Evolutionary conservation across 1,140 invertebrate genomes (phyloP).

Genomic region (Panagrolaimus sp.): DNA sequence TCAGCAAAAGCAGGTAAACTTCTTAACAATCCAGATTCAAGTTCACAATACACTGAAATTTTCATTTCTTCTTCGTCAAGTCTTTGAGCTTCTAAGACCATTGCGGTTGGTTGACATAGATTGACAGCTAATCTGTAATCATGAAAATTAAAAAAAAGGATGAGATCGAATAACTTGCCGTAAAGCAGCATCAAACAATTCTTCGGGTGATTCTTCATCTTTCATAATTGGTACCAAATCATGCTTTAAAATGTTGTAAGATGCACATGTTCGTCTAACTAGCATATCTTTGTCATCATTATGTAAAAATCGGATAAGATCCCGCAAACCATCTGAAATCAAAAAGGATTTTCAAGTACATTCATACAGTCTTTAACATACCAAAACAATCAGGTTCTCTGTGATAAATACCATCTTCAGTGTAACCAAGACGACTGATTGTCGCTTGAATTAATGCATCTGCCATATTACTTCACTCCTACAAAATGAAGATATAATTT

Average conservation of each 20-base stretch:
- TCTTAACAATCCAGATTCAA: slow-evolving; percentile 23
- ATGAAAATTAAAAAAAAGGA: slow-evolving; percentile 2
- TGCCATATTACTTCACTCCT: not conserved
- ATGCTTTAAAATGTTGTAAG: slow-evolving; percentile 39
- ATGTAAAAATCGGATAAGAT: slow-evolving; percentile 36
- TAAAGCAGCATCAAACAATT: slow-evolving; percentile 43
- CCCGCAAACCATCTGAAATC: slow-evolving; percentile 34
- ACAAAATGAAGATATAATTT: not conserved
- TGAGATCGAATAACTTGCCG: slow-evolving; percentile 15
- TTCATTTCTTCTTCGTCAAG: slow-evolving; percentile 28
- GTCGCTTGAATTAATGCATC: slow-evolving; percentile 22
- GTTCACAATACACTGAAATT: slow-evolving; percentile 22
- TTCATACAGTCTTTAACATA: slow-evolving; percentile 10
- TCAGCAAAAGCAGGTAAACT: slow-evolving; percentile 63
- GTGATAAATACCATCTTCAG: slow-evolving; percentile 29
- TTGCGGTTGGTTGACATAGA: slow-evolving; percentile 36
- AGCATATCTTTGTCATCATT: slow-evolving; percentile 23
- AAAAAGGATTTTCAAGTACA: not conserved
- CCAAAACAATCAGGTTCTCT: slow-evolving; percentile 27
- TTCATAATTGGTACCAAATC: slow-evolving; percentile 43
- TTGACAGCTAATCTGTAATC: slow-evolving; percentile 34
- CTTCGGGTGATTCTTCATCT: slow-evolving; percentile 29
- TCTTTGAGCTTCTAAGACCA: slow-evolving; percentile 24
- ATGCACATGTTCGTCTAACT: not conserved
- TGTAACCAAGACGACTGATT: slow-evolving; percentile 23